These are phyloP conservation scores for Gymnodraco acuticeps DNA, from an alignment of 2,797 vertebrate species.

Conservation along the genomic window DNA sequence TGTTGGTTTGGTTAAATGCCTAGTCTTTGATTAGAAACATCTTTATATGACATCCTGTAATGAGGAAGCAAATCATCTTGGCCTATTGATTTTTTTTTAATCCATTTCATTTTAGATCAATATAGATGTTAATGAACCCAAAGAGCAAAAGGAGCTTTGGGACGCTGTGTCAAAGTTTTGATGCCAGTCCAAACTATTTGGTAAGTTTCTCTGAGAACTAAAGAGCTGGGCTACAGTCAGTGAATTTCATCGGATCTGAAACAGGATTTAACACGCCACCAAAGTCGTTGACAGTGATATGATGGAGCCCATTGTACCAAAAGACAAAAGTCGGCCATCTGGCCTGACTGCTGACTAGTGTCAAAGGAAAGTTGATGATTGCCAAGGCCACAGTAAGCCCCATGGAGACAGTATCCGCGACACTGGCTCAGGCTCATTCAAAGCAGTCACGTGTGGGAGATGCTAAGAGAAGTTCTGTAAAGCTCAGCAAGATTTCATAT, in stretches of 20 bases:
- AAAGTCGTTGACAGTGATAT: not conserved
- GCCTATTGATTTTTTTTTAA: constrained; percentile 3
- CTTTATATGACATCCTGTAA: not conserved
- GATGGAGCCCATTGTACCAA: not conserved
- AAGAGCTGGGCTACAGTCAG: not conserved
- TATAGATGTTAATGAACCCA: constrained; percentile 6
- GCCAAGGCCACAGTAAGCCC: not conserved
- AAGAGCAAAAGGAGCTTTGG: not conserved
- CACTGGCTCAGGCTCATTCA: not conserved
- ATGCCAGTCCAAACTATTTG: not conserved
- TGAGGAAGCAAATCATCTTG: not conserved
- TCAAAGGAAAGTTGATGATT: not conserved
- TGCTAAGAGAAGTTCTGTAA: not conserved
- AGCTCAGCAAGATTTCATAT: not conserved
- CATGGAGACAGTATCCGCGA: not conserved
- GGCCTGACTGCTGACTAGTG: not conserved
- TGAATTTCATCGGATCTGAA: constrained; percentile 1
- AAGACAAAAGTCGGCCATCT: not conserved
- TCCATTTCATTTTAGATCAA: constrained; percentile 6
- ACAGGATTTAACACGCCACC: not conserved
- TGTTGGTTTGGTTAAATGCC: not conserved
- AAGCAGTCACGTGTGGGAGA: not conserved
- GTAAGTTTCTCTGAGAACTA: not conserved
- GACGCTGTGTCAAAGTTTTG: not conserved
- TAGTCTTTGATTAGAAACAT: not conserved